Evolutionary conservation across 2,113 vertebrate genomes (phyloP), one percentile per base, ranked within the genome.

Genomic region (Sapayoa aenigma): DNA sequence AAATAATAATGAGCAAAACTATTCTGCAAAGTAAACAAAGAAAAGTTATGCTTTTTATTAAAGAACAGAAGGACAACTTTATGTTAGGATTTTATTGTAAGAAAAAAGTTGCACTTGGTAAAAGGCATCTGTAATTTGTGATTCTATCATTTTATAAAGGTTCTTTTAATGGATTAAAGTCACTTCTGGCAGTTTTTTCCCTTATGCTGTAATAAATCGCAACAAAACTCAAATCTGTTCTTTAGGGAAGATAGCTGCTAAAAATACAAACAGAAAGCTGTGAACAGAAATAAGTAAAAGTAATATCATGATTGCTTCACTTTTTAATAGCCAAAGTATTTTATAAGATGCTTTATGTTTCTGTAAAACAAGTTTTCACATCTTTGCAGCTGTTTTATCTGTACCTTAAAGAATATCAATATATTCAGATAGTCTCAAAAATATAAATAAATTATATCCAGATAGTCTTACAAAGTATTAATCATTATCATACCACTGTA

Each of bases 141-240:
- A 73, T 84, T 87, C 39, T 6, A 42, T 75, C 20, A 81, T 69
- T 96, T 74, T 63, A 56, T 81, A 91, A 92, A 85, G 27, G 68
- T 91, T 75, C 41, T 78, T 91, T 91, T 88, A 93, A 74, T 90
- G 75, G 49, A 90, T 95, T 94, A 93, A 94, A 88, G 82, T 88
- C 1, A 80, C 39, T 90, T 90, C 65, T 90, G 68, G 31, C 63
- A 85, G 62, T 16, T 91, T 89, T 85, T 72, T 21, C 33, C 23
- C 22, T 78, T 79, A 88, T 55, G 55, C 30, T 93, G 28, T 14
- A 11, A 77, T 80, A 95, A 91, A 89, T 85, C 46, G 42, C 27
- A 84, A 53, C 42, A 73, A 93, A 91, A 78, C 14, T 13, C n/a
- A 75, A 83, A 68, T 83, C 27, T 91, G 28, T 90, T 33, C 30